phyloP scores from a whole-genome alignment of 1,140 invertebrate genomes.

The Ceratosolen fusciceps region DNA sequence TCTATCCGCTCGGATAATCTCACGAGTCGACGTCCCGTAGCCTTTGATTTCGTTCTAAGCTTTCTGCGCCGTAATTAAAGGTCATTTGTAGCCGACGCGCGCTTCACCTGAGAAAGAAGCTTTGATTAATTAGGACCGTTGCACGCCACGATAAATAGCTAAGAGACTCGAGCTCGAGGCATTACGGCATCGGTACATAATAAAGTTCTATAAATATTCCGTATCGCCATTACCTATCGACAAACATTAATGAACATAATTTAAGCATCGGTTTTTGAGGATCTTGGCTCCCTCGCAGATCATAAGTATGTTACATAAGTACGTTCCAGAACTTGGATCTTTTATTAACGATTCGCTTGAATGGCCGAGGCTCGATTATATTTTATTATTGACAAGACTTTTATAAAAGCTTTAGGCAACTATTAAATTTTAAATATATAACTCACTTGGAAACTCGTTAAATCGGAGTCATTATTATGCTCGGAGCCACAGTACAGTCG shows the following conservation, averaged over 20 bases:
- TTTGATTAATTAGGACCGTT: background rate
- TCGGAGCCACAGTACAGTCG: too few relatives aligned
- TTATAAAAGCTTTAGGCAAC: background rate
- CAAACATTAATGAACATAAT: background rate
- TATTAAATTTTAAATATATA: background rate
- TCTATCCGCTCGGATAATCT: too few relatives aligned
- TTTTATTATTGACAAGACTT: background rate
- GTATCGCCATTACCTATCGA: background rate
- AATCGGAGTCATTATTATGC: background rate
- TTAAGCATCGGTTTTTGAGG: background rate
- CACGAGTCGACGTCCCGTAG: too few relatives aligned
- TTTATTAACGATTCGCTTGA: background rate
- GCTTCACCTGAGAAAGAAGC: background rate
- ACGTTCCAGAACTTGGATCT: background rate
- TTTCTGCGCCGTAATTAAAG: too few relatives aligned
- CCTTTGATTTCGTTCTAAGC: too few relatives aligned
- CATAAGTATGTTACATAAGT: background rate
- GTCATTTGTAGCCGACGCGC: too few relatives aligned
- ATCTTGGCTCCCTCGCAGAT: background rate
- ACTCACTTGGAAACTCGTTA: background rate
- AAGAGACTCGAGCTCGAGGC: background rate
- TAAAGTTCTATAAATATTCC: background rate
- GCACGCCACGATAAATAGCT: background rate
- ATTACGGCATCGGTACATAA: background rate
- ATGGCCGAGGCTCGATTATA: background rate